phyloP scores from a whole-genome alignment of 2,888 invertebrate genomes.

The Monopis laevigella region DNA sequence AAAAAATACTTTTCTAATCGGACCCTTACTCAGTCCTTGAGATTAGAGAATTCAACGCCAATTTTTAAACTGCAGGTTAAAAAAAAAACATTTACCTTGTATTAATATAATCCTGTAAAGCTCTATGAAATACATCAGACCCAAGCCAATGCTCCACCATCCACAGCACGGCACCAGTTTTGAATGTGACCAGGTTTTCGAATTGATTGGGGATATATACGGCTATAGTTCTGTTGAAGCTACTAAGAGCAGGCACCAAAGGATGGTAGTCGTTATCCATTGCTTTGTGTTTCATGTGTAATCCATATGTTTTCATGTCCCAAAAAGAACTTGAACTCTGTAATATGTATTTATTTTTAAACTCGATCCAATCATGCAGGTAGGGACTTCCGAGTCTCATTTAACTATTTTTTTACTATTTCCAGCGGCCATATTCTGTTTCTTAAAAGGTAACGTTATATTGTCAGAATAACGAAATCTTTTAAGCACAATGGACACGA shows the following conservation, averaged over 20 bases:
- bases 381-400: too few species aligned
- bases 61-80: too few species aligned
- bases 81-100: conserved; percentile 29
- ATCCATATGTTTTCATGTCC: conserved; percentile 32
- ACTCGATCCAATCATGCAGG: too few species aligned
- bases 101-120: conserved; percentile 47
- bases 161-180: conserved; percentile 53
- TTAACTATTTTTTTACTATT: too few species aligned
- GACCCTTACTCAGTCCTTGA: too few species aligned
- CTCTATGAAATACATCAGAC: conserved; percentile 36
- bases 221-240: conserved; percentile 40
- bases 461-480: too few species aligned
- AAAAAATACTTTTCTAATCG: too few species aligned
- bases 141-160: conserved; percentile 58
- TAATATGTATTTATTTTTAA: too few species aligned
- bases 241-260: conserved; percentile 36
- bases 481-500: too few species aligned
- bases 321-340: conserved; percentile 1
- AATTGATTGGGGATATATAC: conserved; percentile 42
- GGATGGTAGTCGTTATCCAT: conserved; percentile 47
- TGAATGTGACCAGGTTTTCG: conserved; percentile 43
- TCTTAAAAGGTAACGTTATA: too few species aligned
- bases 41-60: too few species aligned
- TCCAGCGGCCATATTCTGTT: too few species aligned
- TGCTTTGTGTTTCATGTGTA: conserved; percentile 43